Conservation (phyloP, 2,797 vertebrate species). For the Geotrypetes seraphini region DNA sequence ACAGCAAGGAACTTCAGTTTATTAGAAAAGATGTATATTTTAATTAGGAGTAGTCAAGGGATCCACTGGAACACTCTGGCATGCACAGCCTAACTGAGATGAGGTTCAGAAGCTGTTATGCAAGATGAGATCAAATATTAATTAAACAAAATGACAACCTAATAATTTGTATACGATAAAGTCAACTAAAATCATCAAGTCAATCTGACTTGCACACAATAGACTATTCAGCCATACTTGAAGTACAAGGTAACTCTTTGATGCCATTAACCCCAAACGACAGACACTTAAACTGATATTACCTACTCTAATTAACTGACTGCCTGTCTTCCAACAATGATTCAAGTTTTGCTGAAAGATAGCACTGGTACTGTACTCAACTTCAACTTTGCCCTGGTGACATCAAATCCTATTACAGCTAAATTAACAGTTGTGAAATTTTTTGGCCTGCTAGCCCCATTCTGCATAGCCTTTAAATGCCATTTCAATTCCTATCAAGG, state of each 20-base stretch:
- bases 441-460: constrained; percentile 40
- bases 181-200: constrained; percentile 19
- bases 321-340: constrained; percentile 49
- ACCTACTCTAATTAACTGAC: constrained; percentile 63
- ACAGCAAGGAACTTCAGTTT: constrained; percentile 10
- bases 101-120: no score
- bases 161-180: constrained; percentile 26
- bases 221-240: constrained; percentile 28
- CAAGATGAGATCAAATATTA: constrained; percentile 22
- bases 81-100: no score
- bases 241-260: constrained; percentile 44
- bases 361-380: constrained; percentile 35
- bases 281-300: constrained; percentile 57
- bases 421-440: constrained; percentile 72
- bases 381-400: constrained; percentile 56
- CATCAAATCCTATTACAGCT: constrained; percentile 57
- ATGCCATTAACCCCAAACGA: constrained; percentile 63
- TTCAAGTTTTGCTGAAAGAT: constrained; percentile 48
- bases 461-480: constrained; percentile 56
- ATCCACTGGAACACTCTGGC: constrained; percentile 1
- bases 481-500: constrained; percentile 63
- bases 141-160: constrained; percentile 31
- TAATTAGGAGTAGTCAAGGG: constrained; percentile 4
- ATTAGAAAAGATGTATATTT: constrained; percentile 6
- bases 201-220: constrained; percentile 32